Percentiles rank a stretch among this genome's conserved stretches.
Evolutionary conservation across 2,113 vertebrate genomes (phyloP).

Genomic region (Chaetodon trifascialis): DNA sequence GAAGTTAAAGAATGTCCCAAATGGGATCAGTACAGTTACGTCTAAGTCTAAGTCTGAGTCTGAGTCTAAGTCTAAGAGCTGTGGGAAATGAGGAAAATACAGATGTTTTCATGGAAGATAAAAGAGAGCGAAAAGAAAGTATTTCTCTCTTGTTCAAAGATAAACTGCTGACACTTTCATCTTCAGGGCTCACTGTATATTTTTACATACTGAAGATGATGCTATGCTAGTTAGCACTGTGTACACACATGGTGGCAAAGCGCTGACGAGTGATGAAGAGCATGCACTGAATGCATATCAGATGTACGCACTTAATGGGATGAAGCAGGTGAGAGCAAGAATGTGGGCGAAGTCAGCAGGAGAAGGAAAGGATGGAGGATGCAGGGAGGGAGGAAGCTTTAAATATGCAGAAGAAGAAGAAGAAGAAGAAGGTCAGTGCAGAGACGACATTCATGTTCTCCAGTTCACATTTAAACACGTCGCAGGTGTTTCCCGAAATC

Average conservation of each 20-base stretch:
- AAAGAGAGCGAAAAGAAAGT: neutral
- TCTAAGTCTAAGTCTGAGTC: no score
- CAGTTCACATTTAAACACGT: neutral
- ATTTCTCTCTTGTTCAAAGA: neutral
- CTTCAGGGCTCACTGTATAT: neutral
- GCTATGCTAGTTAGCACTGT: neutral
- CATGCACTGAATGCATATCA: neutral
- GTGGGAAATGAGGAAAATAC: neutral
- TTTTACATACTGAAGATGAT: neutral
- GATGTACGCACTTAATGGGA: neutral
- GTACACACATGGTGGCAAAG: no score
- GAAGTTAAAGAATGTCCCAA: neutral
- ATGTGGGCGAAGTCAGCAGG: neutral
- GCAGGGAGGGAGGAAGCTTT: neutral
- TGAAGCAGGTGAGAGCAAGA: neutral
- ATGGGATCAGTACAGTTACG: no score
- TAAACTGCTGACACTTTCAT: neutral
- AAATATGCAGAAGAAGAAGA: no score
- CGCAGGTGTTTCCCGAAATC: neutral
- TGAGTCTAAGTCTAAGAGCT: no score
- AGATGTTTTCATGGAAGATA: neutral
- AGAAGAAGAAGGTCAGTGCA: no score
- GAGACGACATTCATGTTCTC: neutral
- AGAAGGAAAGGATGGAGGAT: neutral
- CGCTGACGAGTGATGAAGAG: neutral